phyloP scores from a whole-genome alignment of 2,797 vertebrate genomes.

The Kryptolebias ocellatus region DNA sequence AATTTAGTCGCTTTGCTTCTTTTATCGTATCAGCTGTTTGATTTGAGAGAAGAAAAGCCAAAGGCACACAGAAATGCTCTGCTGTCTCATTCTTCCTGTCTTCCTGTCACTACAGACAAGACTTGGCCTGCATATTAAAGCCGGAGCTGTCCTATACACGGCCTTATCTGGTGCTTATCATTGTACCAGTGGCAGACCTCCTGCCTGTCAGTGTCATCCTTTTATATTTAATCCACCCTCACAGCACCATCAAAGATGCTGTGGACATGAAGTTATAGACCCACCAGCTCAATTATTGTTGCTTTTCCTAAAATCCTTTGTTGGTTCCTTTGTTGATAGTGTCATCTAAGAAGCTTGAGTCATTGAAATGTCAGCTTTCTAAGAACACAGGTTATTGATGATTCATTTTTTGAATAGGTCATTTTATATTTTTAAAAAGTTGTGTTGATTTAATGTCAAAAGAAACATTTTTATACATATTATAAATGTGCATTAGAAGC shows the following conservation, averaged over 20 bases:
- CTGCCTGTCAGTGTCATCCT: constrained; percentile 46
- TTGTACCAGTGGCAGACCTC: constrained; percentile 24
- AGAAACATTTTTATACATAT: too few species aligned
- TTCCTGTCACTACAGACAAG: constrained; percentile 42
- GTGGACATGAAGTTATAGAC: constrained; percentile 5
- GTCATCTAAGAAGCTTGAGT: constrained; percentile 2
- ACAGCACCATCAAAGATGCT: constrained; percentile 40
- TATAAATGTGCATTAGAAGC: not conserved
- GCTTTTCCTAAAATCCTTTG: constrained; percentile 10
- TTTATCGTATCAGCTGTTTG: constrained; percentile 44
- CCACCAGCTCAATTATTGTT: constrained; percentile 24
- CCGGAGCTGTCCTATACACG: constrained; percentile 30
- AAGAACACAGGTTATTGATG: constrained; percentile 12
- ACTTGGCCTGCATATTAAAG: constrained; percentile 55
- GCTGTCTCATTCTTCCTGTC: constrained; percentile 35
- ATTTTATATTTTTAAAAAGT: not conserved
- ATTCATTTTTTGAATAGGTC: constrained; percentile 10
- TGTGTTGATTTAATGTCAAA: not conserved
- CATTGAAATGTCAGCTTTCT: constrained; percentile 14
- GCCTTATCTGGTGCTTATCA: constrained; percentile 52
- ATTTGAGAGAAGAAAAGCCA: constrained; percentile 22
- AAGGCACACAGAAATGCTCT: constrained; percentile 25
- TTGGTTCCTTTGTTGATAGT: constrained; percentile 19
- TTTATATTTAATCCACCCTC: constrained; percentile 38
- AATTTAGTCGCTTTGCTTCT: constrained; percentile 27